Percentiles rank a stretch among this genome's conserved stretches.
These are phyloP conservation scores for Saccostrea cuccullata DNA, from an alignment of 1,140 invertebrate species.

Conservation along the genomic window DNA sequence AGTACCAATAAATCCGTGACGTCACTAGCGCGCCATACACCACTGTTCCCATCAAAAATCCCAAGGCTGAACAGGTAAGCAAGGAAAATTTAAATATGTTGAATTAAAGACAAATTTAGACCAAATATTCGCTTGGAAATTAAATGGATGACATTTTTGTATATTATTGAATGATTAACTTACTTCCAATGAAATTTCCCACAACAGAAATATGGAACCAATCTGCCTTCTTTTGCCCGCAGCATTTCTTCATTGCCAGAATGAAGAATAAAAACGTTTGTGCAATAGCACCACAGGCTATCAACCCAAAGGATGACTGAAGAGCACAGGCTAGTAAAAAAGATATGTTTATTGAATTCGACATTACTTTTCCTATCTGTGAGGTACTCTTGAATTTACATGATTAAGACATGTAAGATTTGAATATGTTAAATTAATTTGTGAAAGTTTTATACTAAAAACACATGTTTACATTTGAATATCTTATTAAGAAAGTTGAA, in stretches of 20 bases:
- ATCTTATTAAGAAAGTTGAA: too few relatives aligned
- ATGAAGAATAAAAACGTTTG: background rate
- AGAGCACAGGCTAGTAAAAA: background rate
- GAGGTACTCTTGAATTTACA: too few relatives aligned
- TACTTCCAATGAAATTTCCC: slow-evolving; percentile 10
- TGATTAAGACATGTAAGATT: too few relatives aligned
- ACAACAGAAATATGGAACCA: slow-evolving; percentile 24
- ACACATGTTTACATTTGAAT: too few relatives aligned
- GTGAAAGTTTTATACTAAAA: too few relatives aligned
- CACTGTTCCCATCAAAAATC: background rate
- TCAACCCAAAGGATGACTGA: slow-evolving; percentile 6
- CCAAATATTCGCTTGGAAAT: too few relatives aligned
- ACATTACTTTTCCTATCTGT: too few relatives aligned
- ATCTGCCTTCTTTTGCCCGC: background rate
- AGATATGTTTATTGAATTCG: too few relatives aligned
- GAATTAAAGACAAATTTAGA: background rate
- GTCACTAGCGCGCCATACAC: slow-evolving; percentile 11
- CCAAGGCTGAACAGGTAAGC: background rate
- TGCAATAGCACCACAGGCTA: background rate
- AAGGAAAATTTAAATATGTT: background rate
- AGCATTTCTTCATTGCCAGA: slow-evolving; percentile 7
- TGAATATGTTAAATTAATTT: too few relatives aligned
- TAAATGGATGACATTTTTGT: too few relatives aligned
- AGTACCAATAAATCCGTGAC: slow-evolving; percentile 4
- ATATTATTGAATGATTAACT: background rate